phyloP scores from a whole-genome alignment of 2,113 vertebrate species.

The Hypomesus transpacificus region DNA sequence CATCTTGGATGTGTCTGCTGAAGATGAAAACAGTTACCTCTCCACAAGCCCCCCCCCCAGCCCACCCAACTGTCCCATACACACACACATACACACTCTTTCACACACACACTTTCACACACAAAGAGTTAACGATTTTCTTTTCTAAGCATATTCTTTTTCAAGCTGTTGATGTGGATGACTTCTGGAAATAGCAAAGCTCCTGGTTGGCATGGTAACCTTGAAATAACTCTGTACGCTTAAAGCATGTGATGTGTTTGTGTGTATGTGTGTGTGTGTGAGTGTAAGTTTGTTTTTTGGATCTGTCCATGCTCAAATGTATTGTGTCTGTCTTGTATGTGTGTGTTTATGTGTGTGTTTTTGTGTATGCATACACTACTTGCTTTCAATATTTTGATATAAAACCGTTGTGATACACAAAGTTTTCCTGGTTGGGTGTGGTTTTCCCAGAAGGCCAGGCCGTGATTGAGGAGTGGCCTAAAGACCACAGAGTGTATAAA shows the following conservation, averaged over 20 bases:
- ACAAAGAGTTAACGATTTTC: not conserved
- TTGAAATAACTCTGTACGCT: not conserved
- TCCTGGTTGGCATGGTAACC: constrained; percentile 16
- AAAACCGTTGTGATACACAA: not conserved
- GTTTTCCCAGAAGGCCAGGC: constrained; percentile 13
- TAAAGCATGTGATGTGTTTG: not conserved
- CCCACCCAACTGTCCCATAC: not conserved
- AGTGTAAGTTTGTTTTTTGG: no score
- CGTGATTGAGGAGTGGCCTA: constrained; percentile 47
- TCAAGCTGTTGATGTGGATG: not conserved
- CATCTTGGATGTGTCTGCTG: not conserved
- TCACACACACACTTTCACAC: not conserved
- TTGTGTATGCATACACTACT: not conserved
- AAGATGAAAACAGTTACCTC: not conserved
- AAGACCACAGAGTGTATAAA: constrained; percentile 45
- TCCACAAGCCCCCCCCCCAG: not conserved
- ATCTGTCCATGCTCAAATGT: no score
- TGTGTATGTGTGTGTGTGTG: not conserved
- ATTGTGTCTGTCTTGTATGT: no score
- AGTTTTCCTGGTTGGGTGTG: constrained; percentile 22
- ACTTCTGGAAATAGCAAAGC: constrained; percentile 2
- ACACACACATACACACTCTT: not conserved
- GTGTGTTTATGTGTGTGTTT: not conserved
- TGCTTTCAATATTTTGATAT: not conserved
- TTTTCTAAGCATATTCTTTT: not conserved